phyloP scores from a whole-genome alignment of 2,797 vertebrate genomes.

The Tympanoctomys barrerae region DNA sequence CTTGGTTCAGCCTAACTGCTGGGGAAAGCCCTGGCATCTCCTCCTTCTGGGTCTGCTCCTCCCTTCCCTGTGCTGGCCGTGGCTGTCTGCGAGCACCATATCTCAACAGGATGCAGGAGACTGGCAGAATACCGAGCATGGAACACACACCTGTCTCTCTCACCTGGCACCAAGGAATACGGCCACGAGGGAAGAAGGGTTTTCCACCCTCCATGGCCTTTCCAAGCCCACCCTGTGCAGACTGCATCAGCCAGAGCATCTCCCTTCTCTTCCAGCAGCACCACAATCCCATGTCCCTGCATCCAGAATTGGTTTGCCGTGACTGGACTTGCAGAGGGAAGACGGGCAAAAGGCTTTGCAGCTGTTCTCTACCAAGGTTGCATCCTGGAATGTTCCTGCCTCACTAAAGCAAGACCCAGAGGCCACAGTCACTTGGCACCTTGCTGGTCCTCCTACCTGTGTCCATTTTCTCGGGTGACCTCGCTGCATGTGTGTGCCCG shows the following conservation, averaged over 20 bases:
- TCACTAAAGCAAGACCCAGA: not conserved
- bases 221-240: rapidly evolving
- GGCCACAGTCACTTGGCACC: not conserved
- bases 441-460: not conserved
- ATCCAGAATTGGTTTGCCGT: rapidly evolving
- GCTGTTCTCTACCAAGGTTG: rapidly evolving
- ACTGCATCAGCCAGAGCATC: not conserved
- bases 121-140: rapidly evolving
- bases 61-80: rapidly evolving
- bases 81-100: rapidly evolving
- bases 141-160: rapidly evolving
- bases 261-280: not conserved
- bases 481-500: no score
- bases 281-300: rapidly evolving
- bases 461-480: not conserved
- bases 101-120: rapidly evolving
- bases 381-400: not conserved
- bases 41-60: not conserved
- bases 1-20: not conserved
- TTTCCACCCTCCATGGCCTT: not conserved
- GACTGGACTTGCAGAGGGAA: no score
- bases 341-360: no score
- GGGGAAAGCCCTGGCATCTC: not conserved
- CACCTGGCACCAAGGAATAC: not conserved
- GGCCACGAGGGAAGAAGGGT: not conserved